Evolutionary conservation across 2,113 vertebrate species (phyloP), one percentile per base, ranked within the genome.

Genomic region (Catagonus wagneri): DNA sequence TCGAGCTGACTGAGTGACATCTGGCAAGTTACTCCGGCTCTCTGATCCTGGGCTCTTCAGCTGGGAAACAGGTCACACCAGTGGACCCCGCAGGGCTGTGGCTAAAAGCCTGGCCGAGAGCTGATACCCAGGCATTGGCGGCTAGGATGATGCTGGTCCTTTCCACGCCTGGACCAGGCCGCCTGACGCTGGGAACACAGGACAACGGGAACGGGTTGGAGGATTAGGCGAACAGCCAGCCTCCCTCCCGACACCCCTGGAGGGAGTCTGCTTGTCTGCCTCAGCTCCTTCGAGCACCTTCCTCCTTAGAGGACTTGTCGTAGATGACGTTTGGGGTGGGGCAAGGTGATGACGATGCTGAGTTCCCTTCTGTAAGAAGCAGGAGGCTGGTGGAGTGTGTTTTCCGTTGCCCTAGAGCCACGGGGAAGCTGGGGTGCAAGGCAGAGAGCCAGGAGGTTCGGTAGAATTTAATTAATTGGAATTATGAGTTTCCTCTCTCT

Each of bases 31-130:
- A 12, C 60, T 88, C 27, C 20, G 19, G 12, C 58, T 79, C 58
- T 85, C 88, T 16, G 12, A 10, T 20, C 91, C 81, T 34, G 58
- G 9, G 66, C 52, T 79, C 7, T 65, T 74, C n/a, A 61, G 3
- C 63, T 68, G 54, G 25, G 3, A 34, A 56, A 20, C 23, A 58
- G 22, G 25, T 25, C 65, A 9, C 5, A 1, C 7, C 3, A 25
- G 9, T 7, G 1, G 4, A 19, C n/a, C 19, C 1, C 0, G 0
- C 2, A 22, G 75, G 11, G 23, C 10, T 50, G 60, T 54, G 23
- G 60, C 52, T 2, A 15, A 83, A 36, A 36, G 34, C 12, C 54
- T 34, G 71, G 36, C 39, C n/a, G 4, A 6, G 8, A 14, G 8
- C 50, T n/a, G 27, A 29, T 60, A 13, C n/a, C 90, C 32, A 0